Evolutionary conservation across 1,140 invertebrate genomes (phyloP), one percentile per base, ranked within the genome.

Genomic region (Lepidurus apus): DNA sequence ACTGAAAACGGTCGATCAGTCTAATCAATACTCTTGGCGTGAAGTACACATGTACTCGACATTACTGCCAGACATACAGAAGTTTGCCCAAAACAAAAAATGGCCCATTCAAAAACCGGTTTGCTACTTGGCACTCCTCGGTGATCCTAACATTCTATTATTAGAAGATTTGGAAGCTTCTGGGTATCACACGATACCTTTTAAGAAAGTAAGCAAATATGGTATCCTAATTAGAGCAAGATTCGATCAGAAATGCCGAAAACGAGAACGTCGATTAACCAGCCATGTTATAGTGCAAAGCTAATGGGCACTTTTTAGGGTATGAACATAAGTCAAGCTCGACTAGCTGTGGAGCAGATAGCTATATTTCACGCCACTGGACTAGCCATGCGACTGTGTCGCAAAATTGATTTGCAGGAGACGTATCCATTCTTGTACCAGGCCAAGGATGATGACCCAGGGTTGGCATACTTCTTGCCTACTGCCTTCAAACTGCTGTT

Each of bases 301-400:
- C 26, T 26, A 34, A 34, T 34, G 2, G 1, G 4, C 24, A 75
- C 13, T 17, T n/a, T 47, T 6, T 17, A 77, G 75, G 75, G 75
- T 13, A 34, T 77, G 24, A 77, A 11, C 24, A 17, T 77, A 24
- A 47, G 47, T 26, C 43, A 77, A 45, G 43, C n/a, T 11, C 24
- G 47, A 45, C 17, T 77, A 45, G 75, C 75, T 34, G 42, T 77
- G 13, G 43, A 26, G 17, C 43, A 77, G 24, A 1, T 77, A 45
- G 75, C 75, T 5, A 47, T 47, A 9, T 77, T 77, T 43, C 75
- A 77, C 43, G 75, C 75, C 47, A 47, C 75, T 7, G 75, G 75
- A 10, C 1, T 77, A 11, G 75, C 75, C 7, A 43, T 77, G 75
- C 26, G 43, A 34, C 34, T 45, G 5, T 21, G 44, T 26, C 7